Conservation (phyloP, 2,888 invertebrate species). For the Acanthosepion lycidas region DNA sequence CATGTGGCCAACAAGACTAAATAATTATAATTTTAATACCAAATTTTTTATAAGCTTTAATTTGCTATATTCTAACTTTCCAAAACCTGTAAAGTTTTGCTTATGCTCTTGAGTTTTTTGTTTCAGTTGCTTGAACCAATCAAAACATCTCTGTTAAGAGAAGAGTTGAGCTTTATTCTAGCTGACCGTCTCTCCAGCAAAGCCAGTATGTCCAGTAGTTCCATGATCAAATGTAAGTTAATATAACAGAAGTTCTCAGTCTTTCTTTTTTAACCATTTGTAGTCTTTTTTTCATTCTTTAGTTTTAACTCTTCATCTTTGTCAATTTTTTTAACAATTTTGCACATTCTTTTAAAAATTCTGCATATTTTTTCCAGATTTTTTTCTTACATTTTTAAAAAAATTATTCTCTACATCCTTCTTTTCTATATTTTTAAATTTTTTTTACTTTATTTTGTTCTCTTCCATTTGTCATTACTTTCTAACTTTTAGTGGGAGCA, state of each 20-base stretch:
- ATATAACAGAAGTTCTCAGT: background rate
- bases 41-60: background rate
- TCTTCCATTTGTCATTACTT: too few relatives aligned
- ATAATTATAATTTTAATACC: too few relatives aligned
- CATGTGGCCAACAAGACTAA: too few relatives aligned
- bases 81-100: background rate
- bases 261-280: background rate
- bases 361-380: too few relatives aligned
- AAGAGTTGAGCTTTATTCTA: slow-evolving; percentile 37
- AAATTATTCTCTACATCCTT: too few relatives aligned
- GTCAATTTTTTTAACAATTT: too few relatives aligned
- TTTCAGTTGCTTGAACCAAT: slow-evolving; percentile 40
- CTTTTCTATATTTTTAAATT: too few relatives aligned
- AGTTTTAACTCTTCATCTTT: background rate
- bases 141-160: background rate
- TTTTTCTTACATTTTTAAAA: too few relatives aligned
- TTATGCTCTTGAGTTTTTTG: background rate
- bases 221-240: slow-evolving; percentile 40
- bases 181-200: background rate
- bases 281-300: background rate
- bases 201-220: background rate
- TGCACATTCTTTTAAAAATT: too few relatives aligned
- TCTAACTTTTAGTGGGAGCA: too few relatives aligned
- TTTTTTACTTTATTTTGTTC: too few relatives aligned
- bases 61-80: background rate